These are phyloP conservation scores for Rhagonycha fulva DNA, from an alignment of 2,888 invertebrate genomes.

Conservation along the genomic window DNA sequence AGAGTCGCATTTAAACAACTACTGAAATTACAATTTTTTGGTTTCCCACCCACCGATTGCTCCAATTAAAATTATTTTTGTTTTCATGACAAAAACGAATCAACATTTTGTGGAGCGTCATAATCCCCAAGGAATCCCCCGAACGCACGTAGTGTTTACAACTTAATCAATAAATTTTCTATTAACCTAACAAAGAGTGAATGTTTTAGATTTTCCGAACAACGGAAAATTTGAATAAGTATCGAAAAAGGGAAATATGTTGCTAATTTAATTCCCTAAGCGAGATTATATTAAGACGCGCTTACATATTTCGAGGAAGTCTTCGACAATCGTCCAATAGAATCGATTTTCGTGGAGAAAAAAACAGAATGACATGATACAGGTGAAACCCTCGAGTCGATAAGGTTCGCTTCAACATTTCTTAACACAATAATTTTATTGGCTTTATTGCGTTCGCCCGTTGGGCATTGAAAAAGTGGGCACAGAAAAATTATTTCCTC, in stretches of 20 bases:
- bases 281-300: neutral
- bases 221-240: neutral
- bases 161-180: neutral
- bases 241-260: neutral
- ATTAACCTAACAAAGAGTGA: neutral
- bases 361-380: neutral
- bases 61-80: neutral
- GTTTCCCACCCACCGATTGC: neutral
- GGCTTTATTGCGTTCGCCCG: slow-evolving; percentile 7
- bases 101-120: neutral
- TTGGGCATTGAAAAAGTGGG: neutral
- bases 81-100: neutral
- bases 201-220: neutral
- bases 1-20: too few relatives aligned
- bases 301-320: neutral
- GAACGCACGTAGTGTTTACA: neutral
- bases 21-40: neutral
- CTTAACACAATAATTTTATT: slow-evolving; percentile 7
- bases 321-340: neutral
- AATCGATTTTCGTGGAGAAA: neutral
- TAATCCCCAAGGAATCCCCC: neutral
- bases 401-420: neutral
- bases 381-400: neutral
- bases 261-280: neutral
- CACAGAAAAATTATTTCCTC: neutral